These are phyloP conservation scores for Drosophila littoralis DNA, from an alignment of 1,140 invertebrate genomes.

Conservation along the genomic window DNA sequence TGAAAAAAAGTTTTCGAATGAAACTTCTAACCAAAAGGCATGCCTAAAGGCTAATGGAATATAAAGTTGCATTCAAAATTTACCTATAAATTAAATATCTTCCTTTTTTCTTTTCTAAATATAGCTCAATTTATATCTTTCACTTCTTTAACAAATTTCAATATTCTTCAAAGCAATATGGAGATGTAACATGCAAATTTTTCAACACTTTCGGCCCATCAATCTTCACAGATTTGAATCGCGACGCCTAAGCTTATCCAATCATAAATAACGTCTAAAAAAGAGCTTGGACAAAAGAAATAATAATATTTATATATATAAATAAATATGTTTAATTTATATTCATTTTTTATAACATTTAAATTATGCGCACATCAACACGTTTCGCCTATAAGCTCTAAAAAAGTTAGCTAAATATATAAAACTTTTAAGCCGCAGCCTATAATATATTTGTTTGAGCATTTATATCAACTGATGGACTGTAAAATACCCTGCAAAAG, in stretches of 20 bases:
- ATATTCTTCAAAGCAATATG: neutral
- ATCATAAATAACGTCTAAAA: slow-evolving; percentile 30
- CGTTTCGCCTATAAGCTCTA: slow-evolving; percentile 45
- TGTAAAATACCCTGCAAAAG: slow-evolving; percentile 1
- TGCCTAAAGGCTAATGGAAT: too few species aligned
- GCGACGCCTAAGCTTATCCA: slow-evolving; percentile 4
- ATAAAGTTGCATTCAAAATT: too few species aligned
- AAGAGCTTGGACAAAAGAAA: slow-evolving; percentile 21
- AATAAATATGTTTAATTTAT: slow-evolving; percentile 19
- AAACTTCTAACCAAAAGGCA: too few species aligned
- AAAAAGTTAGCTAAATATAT: slow-evolving; percentile 10
- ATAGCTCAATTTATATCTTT: neutral
- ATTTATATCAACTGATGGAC: slow-evolving; percentile 3
- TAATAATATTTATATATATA: slow-evolving; percentile 17
- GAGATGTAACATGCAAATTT: neutral
- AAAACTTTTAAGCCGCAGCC: slow-evolving; percentile 26
- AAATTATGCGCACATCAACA: slow-evolving; percentile 46
- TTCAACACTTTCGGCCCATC: slow-evolving; percentile 18
- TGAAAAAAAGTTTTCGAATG: too few species aligned
- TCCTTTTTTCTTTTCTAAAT: neutral
- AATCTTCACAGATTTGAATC: slow-evolving; percentile 2
- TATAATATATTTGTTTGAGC: slow-evolving; percentile 16
- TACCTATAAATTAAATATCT: too few species aligned
- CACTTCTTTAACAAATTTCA: neutral
- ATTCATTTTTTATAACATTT: slow-evolving; percentile 31